Percentiles rank a stretch among this genome's conserved stretches.
Conservation (phyloP, 2,113 vertebrate species). For the Odocoileus hemionus region DNA sequence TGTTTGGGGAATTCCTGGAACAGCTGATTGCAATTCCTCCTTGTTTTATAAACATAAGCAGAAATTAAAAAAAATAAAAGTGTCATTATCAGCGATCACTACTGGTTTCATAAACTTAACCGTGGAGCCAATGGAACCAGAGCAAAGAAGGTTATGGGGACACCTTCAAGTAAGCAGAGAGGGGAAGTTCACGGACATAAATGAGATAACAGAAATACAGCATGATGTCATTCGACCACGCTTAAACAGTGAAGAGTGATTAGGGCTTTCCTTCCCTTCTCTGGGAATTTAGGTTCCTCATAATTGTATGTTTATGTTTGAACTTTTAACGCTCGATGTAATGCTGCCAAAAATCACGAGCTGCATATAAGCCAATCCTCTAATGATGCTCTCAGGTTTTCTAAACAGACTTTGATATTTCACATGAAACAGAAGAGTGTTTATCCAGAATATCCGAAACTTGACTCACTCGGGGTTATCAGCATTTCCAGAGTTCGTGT, state of each 20-base stretch:
- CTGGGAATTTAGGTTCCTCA: background rate
- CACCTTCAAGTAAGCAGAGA: background rate
- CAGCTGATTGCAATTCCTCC: background rate
- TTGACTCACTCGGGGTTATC: background rate
- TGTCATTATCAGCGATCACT: background rate
- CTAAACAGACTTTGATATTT: background rate
- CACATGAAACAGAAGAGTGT: background rate
- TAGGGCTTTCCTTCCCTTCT: background rate
- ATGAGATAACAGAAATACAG: fast-evolving
- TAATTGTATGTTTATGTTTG: too few species aligned
- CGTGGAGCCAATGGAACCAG: background rate
- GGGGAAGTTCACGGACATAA: too few species aligned
- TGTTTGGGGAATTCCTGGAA: background rate
- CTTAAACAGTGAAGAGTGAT: fast-evolving
- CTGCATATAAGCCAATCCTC: background rate
- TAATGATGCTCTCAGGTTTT: background rate
- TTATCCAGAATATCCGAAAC: background rate
- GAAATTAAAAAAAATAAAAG: background rate
- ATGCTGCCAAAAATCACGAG: fast-evolving
- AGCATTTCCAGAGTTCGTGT: fast-evolving
- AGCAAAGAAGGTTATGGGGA: fast-evolving
- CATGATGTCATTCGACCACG: fast-evolving
- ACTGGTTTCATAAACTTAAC: background rate
- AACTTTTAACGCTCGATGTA: background rate
- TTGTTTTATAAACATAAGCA: background rate